These are phyloP conservation scores for Actenoides hombroni DNA, from an alignment of 2,113 vertebrate species.

Conservation along the genomic window DNA sequence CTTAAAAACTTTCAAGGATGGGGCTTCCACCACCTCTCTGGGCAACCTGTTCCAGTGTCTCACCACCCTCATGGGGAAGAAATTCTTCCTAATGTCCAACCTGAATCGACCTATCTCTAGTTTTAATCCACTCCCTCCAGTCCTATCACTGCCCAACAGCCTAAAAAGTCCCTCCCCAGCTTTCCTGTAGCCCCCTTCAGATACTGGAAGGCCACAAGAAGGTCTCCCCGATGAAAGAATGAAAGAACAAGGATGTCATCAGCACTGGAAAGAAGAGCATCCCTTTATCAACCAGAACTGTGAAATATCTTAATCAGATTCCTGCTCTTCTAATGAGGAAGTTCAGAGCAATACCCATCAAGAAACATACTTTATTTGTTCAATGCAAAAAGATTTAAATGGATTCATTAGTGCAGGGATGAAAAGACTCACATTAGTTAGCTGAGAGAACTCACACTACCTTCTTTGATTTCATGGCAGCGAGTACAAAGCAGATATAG, in stretches of 20 bases:
- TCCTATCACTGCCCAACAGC: too few relatives aligned
- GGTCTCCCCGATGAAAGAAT: too few relatives aligned
- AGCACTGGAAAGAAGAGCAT: not conserved
- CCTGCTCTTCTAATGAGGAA: not conserved
- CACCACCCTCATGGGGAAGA: too few relatives aligned
- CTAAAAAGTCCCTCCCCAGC: too few relatives aligned
- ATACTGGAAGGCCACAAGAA: too few relatives aligned
- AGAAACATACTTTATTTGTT: not conserved
- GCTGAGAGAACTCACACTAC: not conserved
- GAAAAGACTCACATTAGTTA: not conserved
- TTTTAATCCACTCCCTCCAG: too few relatives aligned
- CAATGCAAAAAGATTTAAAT: not conserved
- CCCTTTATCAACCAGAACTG: not conserved
- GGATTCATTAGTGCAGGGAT: not conserved
- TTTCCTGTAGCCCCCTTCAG: too few relatives aligned
- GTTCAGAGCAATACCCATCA: not conserved
- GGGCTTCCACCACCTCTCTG: too few relatives aligned
- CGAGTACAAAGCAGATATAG: not conserved
- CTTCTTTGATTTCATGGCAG: not conserved
- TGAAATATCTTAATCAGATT: not conserved
- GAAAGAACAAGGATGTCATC: not conserved
- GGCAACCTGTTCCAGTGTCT: too few relatives aligned
- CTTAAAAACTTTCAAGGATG: too few relatives aligned
- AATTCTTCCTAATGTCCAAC: too few relatives aligned
- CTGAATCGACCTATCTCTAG: too few relatives aligned